These are phyloP conservation scores for Anser brachyrhynchus DNA, from an alignment of 2,113 vertebrate genomes.

Conservation along the genomic window DNA sequence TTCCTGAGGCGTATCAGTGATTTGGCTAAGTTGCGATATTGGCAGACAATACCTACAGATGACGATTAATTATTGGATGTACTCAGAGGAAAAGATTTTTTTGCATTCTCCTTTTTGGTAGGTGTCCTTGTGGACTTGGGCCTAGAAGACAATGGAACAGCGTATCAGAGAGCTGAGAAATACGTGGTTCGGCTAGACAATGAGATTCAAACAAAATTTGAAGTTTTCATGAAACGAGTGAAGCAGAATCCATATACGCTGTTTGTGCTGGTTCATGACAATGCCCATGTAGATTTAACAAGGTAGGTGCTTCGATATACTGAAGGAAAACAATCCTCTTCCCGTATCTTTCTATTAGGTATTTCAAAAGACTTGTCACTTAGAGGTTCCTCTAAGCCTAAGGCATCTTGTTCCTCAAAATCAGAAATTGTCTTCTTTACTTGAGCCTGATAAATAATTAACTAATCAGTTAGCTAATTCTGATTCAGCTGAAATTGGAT, in stretches of 20 bases:
- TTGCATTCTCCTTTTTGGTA: conserved; percentile 62
- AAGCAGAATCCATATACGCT: conserved; percentile 96
- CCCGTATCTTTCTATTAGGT: neutral
- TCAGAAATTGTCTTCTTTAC: neutral
- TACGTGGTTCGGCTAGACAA: conserved; percentile 92
- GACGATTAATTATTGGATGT: neutral
- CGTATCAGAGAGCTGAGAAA: conserved; percentile 90
- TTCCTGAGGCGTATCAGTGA: neutral
- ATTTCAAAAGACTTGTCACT: neutral
- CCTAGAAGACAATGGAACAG: conserved; percentile 85
- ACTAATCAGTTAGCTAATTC: too few species aligned
- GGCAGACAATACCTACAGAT: rapidly evolving
- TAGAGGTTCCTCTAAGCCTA: neutral
- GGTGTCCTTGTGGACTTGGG: conserved; percentile 96
- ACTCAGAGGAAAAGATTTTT: neutral
- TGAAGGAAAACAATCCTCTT: neutral
- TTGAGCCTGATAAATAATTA: neutral
- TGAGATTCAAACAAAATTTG: conserved; percentile 93
- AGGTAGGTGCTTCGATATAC: conserved; percentile 80
- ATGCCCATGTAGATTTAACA: conserved; percentile 93
- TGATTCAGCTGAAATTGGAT: neutral
- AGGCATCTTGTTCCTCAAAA: neutral
- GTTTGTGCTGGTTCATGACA: conserved; percentile 97
- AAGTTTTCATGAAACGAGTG: conserved; percentile 93
- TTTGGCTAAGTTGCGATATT: neutral